Evolutionary conservation across 2,113 vertebrate genomes (phyloP), one percentile per base, ranked within the genome.

Genomic region (Spermophilus dauricus): DNA sequence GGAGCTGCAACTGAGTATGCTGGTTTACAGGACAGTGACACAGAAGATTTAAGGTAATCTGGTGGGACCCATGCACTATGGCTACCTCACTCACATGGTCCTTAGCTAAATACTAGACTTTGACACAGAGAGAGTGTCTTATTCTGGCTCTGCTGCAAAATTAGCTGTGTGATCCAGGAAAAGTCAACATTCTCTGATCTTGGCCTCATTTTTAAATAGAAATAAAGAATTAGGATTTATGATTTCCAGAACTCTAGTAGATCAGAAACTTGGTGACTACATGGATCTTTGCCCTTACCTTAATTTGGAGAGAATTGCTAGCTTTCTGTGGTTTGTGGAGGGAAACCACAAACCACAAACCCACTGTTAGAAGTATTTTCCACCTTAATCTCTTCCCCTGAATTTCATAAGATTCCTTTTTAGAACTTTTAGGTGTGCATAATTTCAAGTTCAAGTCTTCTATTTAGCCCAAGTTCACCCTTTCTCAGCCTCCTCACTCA

Each of bases 341-440:
- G 58, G 45, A 97, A 96, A 77, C 94, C 83, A 92, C 92, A 98
- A 97, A 89, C 92, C 89, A 86, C 92, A 95, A 37, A 61, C 48
- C 5, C 51, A 63, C 72, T 61, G 4, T 78, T 83, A 80, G 51
- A 96, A 87, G 39, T n/a, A 65, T 83, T 89, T 93, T 93, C 73
- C 83, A 12, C 65, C 73, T 42, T 92, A 94, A 94, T 28, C 39
- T 82, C 75, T 84, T 89, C 51, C 63, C 42, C 72, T 30, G 45
- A 75, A 89, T 93, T 86, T 73, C 39, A 63, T 51, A 78, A 34
- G 22, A 34, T 53, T 58, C 10, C 17, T 48, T 53, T 45, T n/a
- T 63, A 24, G 39, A 65, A 65, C 32, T 30, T 94, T 88, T 58
- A 58, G 45, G 48, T 93, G 78, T 89, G 58, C 32, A 37, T 89